phyloP scores from a whole-genome alignment of 2,888 invertebrate genomes.

The Cheilosia soror region DNA sequence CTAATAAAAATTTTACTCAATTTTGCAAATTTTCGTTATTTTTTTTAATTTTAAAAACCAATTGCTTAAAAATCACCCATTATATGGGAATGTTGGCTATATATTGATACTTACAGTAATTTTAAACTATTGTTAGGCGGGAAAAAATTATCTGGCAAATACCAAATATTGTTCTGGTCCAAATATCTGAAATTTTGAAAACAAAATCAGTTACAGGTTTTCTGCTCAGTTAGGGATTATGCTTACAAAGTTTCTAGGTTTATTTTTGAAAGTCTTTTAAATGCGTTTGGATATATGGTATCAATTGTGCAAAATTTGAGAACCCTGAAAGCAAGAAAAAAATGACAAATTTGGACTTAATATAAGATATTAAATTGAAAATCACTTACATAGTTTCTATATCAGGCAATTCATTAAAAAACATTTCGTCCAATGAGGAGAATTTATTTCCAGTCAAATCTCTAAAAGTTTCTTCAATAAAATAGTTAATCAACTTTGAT shows the following conservation, averaged over 20 bases:
- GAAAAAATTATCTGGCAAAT: constrained; percentile 83
- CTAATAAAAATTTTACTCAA: too few relatives aligned
- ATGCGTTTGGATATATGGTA: constrained; percentile 81
- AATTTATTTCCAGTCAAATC: constrained; percentile 84
- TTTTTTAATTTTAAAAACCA: too few relatives aligned
- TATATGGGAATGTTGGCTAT: too few relatives aligned
- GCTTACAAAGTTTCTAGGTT: constrained; percentile 81
- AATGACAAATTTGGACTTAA: background rate
- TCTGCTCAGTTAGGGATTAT: constrained; percentile 4
- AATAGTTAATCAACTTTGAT: background rate
- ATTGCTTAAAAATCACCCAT: too few relatives aligned
- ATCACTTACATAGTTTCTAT: constrained; percentile 84
- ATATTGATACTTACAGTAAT: constrained; percentile 82
- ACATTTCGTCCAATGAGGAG: constrained; percentile 79
- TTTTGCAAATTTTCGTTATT: too few relatives aligned
- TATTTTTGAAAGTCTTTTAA: constrained; percentile 81
- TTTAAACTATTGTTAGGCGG: constrained; percentile 81
- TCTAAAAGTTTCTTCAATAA: constrained; percentile 78
- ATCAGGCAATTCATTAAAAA: constrained; percentile 80
- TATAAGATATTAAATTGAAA: background rate
- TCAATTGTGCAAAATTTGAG: constrained; percentile 83
- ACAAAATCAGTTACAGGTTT: constrained; percentile 1
- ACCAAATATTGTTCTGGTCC: constrained; percentile 84
- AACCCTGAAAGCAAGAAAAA: constrained; percentile 80
- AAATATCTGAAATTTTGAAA: constrained; percentile 82